A percentile compares a stretch with the other conserved stretches of the same genome.
These are phyloP conservation scores for Saccopteryx bilineata DNA, from an alignment of 2,113 vertebrate species.

Conservation along the genomic window DNA sequence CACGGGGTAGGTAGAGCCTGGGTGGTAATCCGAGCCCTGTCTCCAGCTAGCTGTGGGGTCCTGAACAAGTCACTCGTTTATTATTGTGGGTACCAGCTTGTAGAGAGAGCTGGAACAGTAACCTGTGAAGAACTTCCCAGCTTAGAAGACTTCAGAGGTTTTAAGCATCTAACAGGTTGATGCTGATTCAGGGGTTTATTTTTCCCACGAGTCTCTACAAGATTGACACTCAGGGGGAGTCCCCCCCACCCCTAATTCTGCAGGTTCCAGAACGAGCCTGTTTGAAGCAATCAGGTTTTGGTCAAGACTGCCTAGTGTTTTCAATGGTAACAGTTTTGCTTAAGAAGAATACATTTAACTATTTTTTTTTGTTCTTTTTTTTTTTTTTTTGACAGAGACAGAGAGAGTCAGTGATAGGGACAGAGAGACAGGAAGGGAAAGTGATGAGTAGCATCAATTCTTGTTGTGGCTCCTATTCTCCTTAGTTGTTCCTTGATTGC, in stretches of 20 bases:
- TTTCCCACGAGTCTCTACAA: neutral
- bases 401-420: no score
- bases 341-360: neutral
- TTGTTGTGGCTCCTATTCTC: no score
- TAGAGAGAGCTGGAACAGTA: neutral
- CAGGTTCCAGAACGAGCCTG: neutral
- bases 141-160: neutral
- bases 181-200: neutral
- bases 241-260: neutral
- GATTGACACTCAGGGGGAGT: fast-evolving
- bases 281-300: neutral
- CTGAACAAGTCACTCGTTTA: neutral
- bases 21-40: neutral
- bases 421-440: no score
- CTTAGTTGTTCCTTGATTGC: no score
- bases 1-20: no score
- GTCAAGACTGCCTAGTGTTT: neutral
- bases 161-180: neutral
- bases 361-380: neutral
- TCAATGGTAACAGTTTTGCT: neutral
- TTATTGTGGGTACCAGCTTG: neutral
- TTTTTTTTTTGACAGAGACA: neutral
- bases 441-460: no score
- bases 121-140: neutral
- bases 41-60: neutral